Conservation (phyloP, 2,888 invertebrate genomes). For the Ferrisia virgata region DNA sequence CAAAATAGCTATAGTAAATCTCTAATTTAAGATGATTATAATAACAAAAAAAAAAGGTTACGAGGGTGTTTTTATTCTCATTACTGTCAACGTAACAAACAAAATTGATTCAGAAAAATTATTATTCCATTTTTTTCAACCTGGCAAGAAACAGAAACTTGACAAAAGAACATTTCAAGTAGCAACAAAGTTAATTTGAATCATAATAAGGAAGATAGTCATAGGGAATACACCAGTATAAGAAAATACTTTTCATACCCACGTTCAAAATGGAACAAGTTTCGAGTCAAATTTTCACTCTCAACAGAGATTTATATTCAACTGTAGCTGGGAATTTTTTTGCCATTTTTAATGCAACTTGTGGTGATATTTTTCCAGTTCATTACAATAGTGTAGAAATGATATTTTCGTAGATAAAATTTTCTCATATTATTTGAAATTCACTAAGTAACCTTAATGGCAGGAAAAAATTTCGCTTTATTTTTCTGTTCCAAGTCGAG, state of each 20-base stretch:
- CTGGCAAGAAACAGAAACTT: neutral
- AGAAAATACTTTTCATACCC: neutral
- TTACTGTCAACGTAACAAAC: neutral
- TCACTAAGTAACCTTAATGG: neutral
- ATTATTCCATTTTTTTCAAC: neutral
- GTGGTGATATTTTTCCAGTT: neutral
- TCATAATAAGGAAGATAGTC: neutral
- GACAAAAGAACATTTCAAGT: neutral
- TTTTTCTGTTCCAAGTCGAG: neutral
- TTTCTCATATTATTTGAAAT: neutral
- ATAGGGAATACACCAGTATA: neutral
- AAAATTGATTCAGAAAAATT: neutral
- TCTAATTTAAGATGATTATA: too few relatives aligned
- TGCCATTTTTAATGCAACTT: neutral
- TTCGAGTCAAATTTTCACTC: neutral
- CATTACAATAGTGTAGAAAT: neutral
- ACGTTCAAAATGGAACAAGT: neutral
- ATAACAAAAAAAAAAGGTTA: too few relatives aligned
- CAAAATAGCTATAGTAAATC: too few relatives aligned
- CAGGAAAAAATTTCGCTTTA: neutral
- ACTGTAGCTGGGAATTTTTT: neutral
- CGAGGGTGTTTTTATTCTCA: neutral
- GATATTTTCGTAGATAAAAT: neutral
- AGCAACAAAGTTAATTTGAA: neutral
- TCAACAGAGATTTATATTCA: too few relatives aligned